A percentile compares a stretch with the other conserved stretches of the same genome.
phyloP scores from a whole-genome alignment of 1,140 invertebrate species.

The Magallana angulata region DNA sequence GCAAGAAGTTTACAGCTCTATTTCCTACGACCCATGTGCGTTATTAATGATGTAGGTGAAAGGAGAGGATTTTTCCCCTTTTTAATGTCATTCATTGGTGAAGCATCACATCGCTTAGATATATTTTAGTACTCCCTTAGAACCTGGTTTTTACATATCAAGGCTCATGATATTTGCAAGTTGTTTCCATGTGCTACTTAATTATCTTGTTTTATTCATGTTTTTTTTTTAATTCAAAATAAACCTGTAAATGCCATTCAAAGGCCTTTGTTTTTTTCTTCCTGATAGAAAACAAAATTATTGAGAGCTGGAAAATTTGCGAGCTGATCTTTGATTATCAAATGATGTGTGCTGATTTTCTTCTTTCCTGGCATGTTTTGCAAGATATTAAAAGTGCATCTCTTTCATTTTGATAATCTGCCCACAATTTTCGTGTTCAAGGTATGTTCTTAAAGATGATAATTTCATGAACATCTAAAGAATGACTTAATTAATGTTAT shows the following conservation, averaged over 20 bases:
- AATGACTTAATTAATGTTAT: constrained; percentile 27
- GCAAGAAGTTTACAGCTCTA: too few species aligned
- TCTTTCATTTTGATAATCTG: background rate
- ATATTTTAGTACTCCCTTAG: too few species aligned
- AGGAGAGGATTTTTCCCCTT: too few species aligned
- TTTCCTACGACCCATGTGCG: too few species aligned
- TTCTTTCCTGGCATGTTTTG: constrained; percentile 1
- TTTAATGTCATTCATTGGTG: too few species aligned
- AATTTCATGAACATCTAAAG: constrained; percentile 6
- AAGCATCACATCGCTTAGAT: too few species aligned
- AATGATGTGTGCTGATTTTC: background rate
- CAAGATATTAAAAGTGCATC: background rate
- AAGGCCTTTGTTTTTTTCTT: background rate
- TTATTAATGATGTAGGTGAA: too few species aligned
- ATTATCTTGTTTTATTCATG: too few species aligned
- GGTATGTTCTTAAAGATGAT: constrained; percentile 2
- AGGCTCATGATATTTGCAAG: too few species aligned
- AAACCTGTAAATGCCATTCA: background rate
- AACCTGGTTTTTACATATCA: too few species aligned
- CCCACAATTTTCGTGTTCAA: background rate
- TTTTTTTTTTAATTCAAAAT: too few species aligned
- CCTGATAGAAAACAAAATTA: background rate
- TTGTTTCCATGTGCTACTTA: too few species aligned
- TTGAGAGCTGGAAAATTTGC: background rate
- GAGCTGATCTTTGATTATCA: background rate